phyloP scores from a whole-genome alignment of 2,113 vertebrate genomes.

The Aplodontia rufa region DNA sequence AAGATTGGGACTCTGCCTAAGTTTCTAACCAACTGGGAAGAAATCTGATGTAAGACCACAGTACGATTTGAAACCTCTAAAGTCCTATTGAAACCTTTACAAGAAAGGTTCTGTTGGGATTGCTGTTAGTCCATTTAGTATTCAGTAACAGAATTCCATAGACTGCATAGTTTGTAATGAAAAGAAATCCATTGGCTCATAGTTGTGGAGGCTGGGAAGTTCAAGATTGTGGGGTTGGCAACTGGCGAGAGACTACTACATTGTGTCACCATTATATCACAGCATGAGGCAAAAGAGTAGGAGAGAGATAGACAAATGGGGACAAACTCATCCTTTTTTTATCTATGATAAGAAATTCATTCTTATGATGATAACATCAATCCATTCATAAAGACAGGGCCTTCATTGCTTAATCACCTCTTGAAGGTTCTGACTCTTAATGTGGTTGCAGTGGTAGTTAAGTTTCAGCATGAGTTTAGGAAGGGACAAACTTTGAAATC shows the following conservation, averaged over 20 bases:
- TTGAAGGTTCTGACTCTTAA: neutral
- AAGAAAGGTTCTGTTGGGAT: fast-evolving
- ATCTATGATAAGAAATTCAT: neutral
- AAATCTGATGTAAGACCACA: neutral
- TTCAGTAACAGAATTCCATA: neutral
- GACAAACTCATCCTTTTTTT: neutral
- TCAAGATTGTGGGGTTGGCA: neutral
- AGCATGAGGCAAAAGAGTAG: fast-evolving
- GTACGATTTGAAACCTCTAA: neutral
- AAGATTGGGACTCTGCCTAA: neutral
- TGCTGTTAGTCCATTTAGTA: neutral
- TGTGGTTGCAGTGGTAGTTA: neutral
- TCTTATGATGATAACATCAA: neutral
- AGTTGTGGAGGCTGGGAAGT: neutral
- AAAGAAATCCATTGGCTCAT: neutral
- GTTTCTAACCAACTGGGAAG: neutral
- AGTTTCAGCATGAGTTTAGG: neutral
- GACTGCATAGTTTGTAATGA: neutral
- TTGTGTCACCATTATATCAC: too few species aligned
- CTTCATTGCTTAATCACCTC: neutral
- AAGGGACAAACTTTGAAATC: neutral
- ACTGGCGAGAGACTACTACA: neutral
- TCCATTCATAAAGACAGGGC: neutral
- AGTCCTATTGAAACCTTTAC: neutral
- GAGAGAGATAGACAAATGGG: neutral